Evolutionary conservation across 2,113 vertebrate species (phyloP).

Genomic region (Psittacula cyanocephala): DNA sequence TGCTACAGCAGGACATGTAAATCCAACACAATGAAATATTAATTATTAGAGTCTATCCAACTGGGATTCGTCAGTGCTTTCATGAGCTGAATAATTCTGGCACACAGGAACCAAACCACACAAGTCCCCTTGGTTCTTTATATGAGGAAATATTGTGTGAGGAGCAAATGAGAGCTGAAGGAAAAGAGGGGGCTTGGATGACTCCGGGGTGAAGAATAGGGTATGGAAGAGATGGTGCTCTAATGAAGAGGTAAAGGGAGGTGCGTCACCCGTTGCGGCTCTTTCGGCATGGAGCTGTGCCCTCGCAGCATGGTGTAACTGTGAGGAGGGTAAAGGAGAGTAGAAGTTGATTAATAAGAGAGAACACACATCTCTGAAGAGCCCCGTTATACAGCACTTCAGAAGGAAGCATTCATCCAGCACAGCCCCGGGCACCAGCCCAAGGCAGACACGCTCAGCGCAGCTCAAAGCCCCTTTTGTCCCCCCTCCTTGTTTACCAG

Average conservation of each 20-base stretch:
- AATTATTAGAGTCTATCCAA: constrained; percentile 37
- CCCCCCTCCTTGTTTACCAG: constrained; percentile 30
- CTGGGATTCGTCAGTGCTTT: constrained; percentile 4
- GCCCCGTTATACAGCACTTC: neutral
- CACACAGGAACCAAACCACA: neutral
- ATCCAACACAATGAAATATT: constrained; percentile 55
- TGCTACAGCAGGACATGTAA: neutral
- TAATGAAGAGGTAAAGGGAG: neutral
- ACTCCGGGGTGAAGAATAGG: neutral
- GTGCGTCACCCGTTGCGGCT: neutral
- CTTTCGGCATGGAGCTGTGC: neutral
- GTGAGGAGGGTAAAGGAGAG: neutral
- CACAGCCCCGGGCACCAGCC: neutral
- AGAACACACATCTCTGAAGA: neutral
- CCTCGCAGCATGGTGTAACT: neutral
- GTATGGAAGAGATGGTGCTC: accelerated
- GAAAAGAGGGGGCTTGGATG: neutral
- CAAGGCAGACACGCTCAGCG: neutral
- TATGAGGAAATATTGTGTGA: neutral
- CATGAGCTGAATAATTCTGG: neutral
- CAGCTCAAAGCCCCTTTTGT: constrained; percentile 52
- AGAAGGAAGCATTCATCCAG: neutral
- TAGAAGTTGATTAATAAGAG: neutral
- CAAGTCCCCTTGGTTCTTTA: neutral
- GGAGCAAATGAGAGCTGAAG: neutral